Evolutionary conservation across 2,113 vertebrate species (phyloP), one percentile per base, ranked within the genome.

Genomic region (Ictalurus furcatus): DNA sequence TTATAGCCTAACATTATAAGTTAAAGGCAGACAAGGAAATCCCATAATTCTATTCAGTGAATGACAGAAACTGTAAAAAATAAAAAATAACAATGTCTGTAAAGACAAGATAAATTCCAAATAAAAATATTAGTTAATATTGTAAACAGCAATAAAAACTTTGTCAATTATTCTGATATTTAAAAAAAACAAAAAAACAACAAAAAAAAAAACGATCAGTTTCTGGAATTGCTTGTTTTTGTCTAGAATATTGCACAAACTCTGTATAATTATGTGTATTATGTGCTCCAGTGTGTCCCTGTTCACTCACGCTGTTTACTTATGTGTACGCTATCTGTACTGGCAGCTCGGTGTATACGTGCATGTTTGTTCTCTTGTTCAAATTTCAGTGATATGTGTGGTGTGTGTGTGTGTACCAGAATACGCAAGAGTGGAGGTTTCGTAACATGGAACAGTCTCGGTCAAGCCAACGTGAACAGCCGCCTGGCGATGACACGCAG

Each of bases 401-500:
- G 54, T 85, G 76, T 61, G 56, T 19, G 40, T 19, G 40, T 56
- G 52, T 23, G 17, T 63, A 9, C 48, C 88, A 99, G 98, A 95
- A 96, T 99, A 91, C 98, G 95, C 93, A 97, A 94, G 91, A 96
- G 96, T 44, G 98, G 98, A 37, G 98, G 98, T 63, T 99, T 97
- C 85, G 91, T 99, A 83, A 94, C 97, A 63, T 99, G 98, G 98
- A 99, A 99, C 90, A 99, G 98, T 89, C 3, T 99, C 90, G 98
- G 98, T 80, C 98, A 99, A 86, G 96, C 98, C 19, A 97, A 99
- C 0, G 98, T 99, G 48, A 99, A 99, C 14, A 98, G 98, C 85
- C 96, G 98, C 86, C 95, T 99, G 89, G 98, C 98, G 19, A 99
- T 99, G 98, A 99, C 98, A 0, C 96, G 98, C 87, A 99, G 98